Conservation (phyloP, 2,888 invertebrate species). For the Corbicula japonica region DNA sequence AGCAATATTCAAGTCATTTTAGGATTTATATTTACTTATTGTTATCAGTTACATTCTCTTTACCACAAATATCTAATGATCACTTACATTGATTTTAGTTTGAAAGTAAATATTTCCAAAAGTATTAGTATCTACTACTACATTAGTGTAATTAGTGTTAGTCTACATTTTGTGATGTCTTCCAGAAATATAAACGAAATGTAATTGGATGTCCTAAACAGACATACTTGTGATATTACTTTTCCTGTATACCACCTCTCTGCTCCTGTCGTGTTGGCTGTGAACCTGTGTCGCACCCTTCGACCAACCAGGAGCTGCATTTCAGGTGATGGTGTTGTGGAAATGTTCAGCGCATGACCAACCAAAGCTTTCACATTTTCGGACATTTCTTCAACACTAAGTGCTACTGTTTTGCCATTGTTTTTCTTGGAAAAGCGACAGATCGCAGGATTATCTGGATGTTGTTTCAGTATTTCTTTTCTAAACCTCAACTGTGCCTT, state of each 20-base stretch:
- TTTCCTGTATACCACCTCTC: conserved; percentile 19
- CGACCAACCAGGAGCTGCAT: not conserved
- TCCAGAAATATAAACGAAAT: not conserved
- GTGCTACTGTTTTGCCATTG: not conserved
- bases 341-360: not conserved
- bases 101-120: not conserved
- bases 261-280: not conserved
- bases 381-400: conserved; percentile 3
- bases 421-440: not conserved
- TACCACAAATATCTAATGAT: not conserved
- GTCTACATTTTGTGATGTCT: not conserved
- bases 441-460: not conserved
- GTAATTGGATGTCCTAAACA: not conserved
- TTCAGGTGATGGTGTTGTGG: not conserved
- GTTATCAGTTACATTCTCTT: not conserved
- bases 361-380: conserved; percentile 4
- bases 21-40: too few relatives aligned
- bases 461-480: conserved; percentile 30
- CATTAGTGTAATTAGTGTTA: not conserved
- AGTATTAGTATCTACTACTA: not conserved
- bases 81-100: not conserved
- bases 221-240: conserved; percentile 29
- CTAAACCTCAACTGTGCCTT: conserved; percentile 25
- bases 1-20: too few relatives aligned
- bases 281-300: conserved; percentile 15